Percentiles rank a stretch among this genome's conserved stretches.
Conservation (phyloP, 2,113 vertebrate genomes). For the Myotis davidii region DNA sequence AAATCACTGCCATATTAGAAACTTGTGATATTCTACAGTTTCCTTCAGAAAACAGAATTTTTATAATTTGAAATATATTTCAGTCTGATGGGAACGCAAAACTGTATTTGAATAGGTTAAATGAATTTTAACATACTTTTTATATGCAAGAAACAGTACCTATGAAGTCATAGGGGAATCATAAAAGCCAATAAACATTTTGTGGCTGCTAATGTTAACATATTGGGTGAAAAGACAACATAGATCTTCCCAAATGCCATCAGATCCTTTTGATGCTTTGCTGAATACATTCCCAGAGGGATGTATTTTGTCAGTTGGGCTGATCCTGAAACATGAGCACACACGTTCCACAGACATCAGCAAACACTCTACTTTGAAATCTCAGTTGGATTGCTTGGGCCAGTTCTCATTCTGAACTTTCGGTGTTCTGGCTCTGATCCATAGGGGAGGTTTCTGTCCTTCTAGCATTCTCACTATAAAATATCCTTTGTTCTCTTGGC, state of each 20-base stretch:
- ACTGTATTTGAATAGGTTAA: neutral
- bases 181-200: neutral
- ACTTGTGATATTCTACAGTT: neutral
- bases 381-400: neutral
- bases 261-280: neutral
- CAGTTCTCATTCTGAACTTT: neutral
- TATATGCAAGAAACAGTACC: neutral
- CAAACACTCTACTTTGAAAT: neutral
- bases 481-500: neutral
- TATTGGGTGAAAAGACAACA: neutral
- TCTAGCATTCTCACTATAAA: neutral
- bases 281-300: neutral
- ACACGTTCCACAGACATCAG: neutral
- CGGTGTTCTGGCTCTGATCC: neutral
- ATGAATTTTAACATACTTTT: conserved; percentile 15
- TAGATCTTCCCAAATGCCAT: neutral
- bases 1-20: neutral
- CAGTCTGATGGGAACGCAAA: neutral
- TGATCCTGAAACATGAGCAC: neutral
- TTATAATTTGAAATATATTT: conserved; percentile 33
- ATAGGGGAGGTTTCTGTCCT: neutral
- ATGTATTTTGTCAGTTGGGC: neutral
- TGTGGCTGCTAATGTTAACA: neutral
- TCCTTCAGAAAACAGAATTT: conserved; percentile 30
- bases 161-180: neutral